Percentiles rank a stretch among this genome's conserved stretches.
phyloP scores from a whole-genome alignment of 2,888 invertebrate genomes.

The Nymphalis polychloros region DNA sequence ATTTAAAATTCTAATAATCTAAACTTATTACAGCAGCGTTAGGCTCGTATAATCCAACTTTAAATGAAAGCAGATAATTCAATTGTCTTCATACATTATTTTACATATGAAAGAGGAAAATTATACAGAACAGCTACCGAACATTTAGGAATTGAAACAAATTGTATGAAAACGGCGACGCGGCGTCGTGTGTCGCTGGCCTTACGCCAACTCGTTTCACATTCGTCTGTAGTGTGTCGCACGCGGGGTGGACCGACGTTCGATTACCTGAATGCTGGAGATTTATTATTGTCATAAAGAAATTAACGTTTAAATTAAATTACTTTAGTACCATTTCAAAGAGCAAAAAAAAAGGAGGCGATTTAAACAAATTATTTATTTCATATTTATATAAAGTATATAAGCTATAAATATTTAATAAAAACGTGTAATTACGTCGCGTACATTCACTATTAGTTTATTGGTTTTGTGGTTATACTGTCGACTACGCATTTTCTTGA shows the following conservation, averaged over 20 bases:
- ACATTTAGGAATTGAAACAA: slow-evolving; percentile 3
- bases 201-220: neutral
- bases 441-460: no score
- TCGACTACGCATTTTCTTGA: no score
- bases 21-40: neutral
- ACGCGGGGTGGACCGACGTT: neutral
- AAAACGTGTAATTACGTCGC: no score
- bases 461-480: no score
- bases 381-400: no score
- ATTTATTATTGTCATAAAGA: no score
- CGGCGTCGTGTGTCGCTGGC: neutral
- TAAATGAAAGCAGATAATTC: slow-evolving; percentile 7
- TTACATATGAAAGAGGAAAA: slow-evolving; percentile 9
- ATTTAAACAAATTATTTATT: no score
- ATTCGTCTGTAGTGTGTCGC: neutral
- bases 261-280: no score
- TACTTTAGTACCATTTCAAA: no score
- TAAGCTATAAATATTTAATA: no score
- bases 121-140: slow-evolving; percentile 5
- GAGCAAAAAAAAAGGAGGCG: no score
- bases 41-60: neutral
- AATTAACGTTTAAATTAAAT: no score
- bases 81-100: slow-evolving; percentile 1
- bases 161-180: slow-evolving; percentile 1
- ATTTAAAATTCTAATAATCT: neutral